phyloP scores from a whole-genome alignment of 2,113 vertebrate genomes.

The Scomber scombrus region DNA sequence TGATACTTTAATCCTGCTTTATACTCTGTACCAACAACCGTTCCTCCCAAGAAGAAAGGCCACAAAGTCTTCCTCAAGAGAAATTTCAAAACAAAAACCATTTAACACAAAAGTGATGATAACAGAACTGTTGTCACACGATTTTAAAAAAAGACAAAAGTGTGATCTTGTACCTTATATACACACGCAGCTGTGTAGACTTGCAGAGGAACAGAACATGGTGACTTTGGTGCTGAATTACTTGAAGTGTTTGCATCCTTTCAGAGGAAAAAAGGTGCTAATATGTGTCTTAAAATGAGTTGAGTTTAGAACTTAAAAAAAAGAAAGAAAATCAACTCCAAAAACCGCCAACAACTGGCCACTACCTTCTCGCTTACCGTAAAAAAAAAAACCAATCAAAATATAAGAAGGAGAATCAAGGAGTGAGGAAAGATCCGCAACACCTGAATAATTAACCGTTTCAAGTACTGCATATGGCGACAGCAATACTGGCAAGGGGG shows the following conservation, averaged over 20 bases:
- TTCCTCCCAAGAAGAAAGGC: constrained; percentile 74
- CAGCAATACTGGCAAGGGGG: constrained; percentile 32
- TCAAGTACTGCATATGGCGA: constrained; percentile 45
- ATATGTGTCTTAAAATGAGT: constrained; percentile 43
- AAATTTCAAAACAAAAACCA: constrained; percentile 23
- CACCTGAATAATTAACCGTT: constrained; percentile 45
- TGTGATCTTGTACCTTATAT: constrained; percentile 81
- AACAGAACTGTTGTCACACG: constrained; percentile 61
- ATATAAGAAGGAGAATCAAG: constrained; percentile 37
- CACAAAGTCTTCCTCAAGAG: constrained; percentile 62
- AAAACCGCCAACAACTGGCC: constrained; percentile 1
- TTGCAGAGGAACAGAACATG: constrained; percentile 43
- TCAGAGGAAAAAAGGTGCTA: constrained; percentile 60
- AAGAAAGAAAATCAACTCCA: neutral
- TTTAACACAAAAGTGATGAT: constrained; percentile 43
- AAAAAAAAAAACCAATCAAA: constrained; percentile 25
- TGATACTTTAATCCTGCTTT: constrained; percentile 43
- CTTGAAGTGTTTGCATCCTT: constrained; percentile 54
- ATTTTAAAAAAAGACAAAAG: constrained; percentile 11
- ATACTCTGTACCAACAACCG: constrained; percentile 55
- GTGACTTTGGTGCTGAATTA: constrained; percentile 75
- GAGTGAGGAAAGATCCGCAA: constrained; percentile 31
- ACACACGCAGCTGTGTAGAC: constrained; percentile 72
- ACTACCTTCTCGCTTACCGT: constrained; percentile 24
- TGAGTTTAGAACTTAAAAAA: constrained; percentile 33